Evolutionary conservation across 2,797 vertebrate genomes (phyloP).

Genomic region (Craterocephalus amniculus): DNA sequence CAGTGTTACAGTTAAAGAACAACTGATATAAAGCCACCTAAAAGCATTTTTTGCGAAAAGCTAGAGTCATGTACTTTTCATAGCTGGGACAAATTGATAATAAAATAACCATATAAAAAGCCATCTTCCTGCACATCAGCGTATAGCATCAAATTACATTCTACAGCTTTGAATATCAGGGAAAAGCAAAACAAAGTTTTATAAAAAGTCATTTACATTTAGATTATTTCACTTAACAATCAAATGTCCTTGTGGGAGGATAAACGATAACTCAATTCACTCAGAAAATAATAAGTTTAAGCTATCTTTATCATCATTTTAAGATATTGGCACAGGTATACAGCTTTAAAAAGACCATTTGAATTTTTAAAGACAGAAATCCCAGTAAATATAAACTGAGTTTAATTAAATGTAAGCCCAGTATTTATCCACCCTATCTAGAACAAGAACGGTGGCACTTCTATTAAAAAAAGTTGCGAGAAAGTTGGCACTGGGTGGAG

Average conservation of each 20-base stretch:
- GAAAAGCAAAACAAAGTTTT: conserved; percentile 70
- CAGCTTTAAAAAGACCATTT: conserved; percentile 1
- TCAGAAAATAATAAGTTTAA: conserved; percentile 22
- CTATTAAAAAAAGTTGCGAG: conserved; percentile 27
- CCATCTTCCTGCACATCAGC: conserved; percentile 87
- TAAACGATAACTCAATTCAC: conserved; percentile 38
- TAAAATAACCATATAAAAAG: conserved; percentile 89
- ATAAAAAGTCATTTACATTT: conserved; percentile 71
- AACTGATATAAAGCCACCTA: conserved; percentile 75
- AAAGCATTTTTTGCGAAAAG: conserved; percentile 75
- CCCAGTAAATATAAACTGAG: conserved; percentile 1
- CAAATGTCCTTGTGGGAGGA: conserved; percentile 74
- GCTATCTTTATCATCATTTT: conserved; percentile 20
- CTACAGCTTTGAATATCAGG: conserved; percentile 86
- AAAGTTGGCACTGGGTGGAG: conserved; percentile 56
- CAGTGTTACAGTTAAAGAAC: not conserved
- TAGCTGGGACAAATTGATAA: conserved; percentile 87
- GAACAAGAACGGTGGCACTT: conserved; percentile 24
- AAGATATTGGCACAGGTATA: conserved; percentile 25
- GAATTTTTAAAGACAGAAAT: not conserved
- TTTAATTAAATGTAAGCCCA: conserved; percentile 11
- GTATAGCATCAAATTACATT: conserved; percentile 93
- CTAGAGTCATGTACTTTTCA: conserved; percentile 86
- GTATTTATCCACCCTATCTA: conserved; percentile 36
- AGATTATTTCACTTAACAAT: conserved; percentile 67